phyloP scores from a whole-genome alignment of 2,113 vertebrate species.

The Eonycteris spelaea region DNA sequence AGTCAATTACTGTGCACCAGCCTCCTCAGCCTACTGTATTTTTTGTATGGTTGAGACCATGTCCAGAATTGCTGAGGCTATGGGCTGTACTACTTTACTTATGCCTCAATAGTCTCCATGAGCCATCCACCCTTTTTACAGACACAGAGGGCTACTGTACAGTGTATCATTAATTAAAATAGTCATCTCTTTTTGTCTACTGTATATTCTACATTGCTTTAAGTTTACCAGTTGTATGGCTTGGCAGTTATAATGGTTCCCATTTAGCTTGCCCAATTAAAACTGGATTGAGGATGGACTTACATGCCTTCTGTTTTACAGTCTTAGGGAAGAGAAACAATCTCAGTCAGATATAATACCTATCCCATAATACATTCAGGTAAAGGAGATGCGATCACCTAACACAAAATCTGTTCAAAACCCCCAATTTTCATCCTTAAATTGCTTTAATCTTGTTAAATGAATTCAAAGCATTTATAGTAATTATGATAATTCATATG shows the following conservation, averaged over 20 bases:
- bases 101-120: neutral
- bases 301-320: neutral
- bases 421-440: neutral
- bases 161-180: neutral
- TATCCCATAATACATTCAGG: neutral
- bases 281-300: neutral
- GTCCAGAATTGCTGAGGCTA: neutral
- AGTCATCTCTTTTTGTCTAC: neutral
- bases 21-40: neutral
- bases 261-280: neutral
- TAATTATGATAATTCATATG: neutral
- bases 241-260: neutral
- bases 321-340: neutral
- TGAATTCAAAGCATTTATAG: neutral
- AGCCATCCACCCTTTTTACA: neutral
- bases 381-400: neutral
- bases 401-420: neutral
- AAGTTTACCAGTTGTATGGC: neutral
- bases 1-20: neutral
- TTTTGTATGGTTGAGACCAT: neutral
- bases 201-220: neutral
- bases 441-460: neutral
- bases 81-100: neutral
- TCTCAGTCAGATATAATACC: neutral
- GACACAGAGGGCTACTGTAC: neutral